Percentiles rank a stretch among this genome's conserved stretches.
These are phyloP conservation scores for Tortricodes alternella DNA, from an alignment of 2,888 invertebrate species.

Conservation along the genomic window DNA sequence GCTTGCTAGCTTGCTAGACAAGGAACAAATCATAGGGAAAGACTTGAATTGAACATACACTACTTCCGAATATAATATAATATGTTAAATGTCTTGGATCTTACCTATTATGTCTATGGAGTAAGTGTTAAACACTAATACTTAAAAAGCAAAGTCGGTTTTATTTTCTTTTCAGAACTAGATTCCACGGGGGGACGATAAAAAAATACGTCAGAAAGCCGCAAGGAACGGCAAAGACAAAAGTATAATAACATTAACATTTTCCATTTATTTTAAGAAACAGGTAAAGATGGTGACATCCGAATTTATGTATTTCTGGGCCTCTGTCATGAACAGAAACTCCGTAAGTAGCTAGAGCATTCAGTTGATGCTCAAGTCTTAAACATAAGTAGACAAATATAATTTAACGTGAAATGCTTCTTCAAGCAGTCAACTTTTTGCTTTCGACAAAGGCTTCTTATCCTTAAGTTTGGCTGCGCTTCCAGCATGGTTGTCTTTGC, in stretches of 20 bases:
- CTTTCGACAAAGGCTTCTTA: not conserved
- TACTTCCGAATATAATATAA: too few relatives aligned
- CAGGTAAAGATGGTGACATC: conserved; percentile 32
- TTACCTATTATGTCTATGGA: not conserved
- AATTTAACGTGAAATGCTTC: conserved; percentile 1
- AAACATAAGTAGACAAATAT: conserved; percentile 2
- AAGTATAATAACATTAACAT: conserved; percentile 36
- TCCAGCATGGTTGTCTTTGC: conserved; percentile 7
- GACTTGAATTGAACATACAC: too few relatives aligned
- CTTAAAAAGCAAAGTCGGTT: conserved; percentile 27
- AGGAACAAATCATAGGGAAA: too few relatives aligned
- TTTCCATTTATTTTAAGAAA: conserved; percentile 34
- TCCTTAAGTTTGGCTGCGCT: conserved; percentile 7
- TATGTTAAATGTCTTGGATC: conserved; percentile 29
- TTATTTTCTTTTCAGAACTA: conserved; percentile 30
- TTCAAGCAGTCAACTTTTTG: not conserved
- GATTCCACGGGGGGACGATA: conserved; percentile 29
- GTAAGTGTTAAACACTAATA: not conserved
- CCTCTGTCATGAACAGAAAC: conserved; percentile 14
- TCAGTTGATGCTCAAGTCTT: not conserved
- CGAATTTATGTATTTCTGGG: conserved; percentile 23
- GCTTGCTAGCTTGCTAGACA: too few relatives aligned
- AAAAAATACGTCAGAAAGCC: conserved; percentile 28
- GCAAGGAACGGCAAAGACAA: conserved; percentile 19
- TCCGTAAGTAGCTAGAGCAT: not conserved